Evolutionary conservation across 2,797 vertebrate species (phyloP).

Genomic region (Hippopotamyrus pictus): DNA sequence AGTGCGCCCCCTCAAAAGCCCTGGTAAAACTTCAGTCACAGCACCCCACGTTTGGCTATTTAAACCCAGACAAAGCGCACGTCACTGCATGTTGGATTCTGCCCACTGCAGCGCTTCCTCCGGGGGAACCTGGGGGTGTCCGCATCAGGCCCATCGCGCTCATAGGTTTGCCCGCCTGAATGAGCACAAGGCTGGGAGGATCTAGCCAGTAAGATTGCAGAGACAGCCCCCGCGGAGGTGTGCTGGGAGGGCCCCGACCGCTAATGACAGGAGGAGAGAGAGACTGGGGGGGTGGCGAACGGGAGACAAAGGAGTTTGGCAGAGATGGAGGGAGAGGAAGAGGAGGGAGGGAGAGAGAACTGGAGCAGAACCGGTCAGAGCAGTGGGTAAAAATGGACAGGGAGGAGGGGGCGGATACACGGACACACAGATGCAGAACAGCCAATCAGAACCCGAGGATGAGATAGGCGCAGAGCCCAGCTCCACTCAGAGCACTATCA

Average conservation of each 20-base stretch:
- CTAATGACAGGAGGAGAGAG: constrained; percentile 3
- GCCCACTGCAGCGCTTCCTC: not conserved
- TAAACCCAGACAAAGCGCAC: not conserved
- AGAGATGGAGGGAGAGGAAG: constrained; percentile 48
- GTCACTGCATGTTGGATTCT: not conserved
- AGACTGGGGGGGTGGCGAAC: not conserved
- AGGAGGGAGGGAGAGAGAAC: not conserved
- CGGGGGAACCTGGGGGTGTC: not conserved
- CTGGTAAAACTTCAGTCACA: not conserved
- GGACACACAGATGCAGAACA: not conserved
- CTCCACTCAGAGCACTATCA: not conserved
- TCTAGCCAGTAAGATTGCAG: not conserved
- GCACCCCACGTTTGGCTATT: not conserved
- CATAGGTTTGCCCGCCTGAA: not conserved
- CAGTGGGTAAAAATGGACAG: not conserved
- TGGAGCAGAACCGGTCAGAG: not conserved
- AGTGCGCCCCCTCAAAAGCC: not conserved
- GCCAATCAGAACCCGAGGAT: not conserved
- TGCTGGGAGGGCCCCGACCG: not conserved
- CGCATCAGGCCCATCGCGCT: not conserved
- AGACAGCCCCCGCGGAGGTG: not conserved
- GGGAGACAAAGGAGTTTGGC: not conserved
- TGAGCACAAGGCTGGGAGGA: not conserved
- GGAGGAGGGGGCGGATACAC: not conserved
- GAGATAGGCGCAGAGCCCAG: not conserved